Evolutionary conservation across 1,140 invertebrate genomes (phyloP).

Genomic region (Lepidurus arcticus): DNA sequence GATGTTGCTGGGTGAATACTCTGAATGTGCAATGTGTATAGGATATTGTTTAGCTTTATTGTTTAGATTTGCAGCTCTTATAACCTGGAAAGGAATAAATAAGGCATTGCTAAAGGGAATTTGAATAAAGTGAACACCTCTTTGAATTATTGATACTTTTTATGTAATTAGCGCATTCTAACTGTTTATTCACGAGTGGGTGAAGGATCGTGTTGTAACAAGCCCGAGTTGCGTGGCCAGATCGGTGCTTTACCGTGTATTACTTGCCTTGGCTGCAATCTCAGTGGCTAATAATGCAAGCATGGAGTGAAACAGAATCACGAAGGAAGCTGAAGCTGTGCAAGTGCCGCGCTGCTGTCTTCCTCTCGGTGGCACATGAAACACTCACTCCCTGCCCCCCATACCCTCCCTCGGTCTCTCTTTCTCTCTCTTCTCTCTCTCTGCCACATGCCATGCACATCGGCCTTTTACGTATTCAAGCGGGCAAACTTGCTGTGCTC

Average conservation of each 20-base stretch:
- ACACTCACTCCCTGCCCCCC: not conserved
- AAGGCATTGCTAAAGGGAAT: too few species aligned
- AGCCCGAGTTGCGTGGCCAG: not conserved
- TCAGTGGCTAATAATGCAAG: not conserved
- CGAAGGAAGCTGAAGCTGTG: not conserved
- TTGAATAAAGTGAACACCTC: not conserved
- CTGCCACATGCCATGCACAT: constrained; percentile 14
- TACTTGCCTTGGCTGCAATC: not conserved
- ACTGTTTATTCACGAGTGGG: not conserved
- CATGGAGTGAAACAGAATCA: not conserved
- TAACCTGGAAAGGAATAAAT: too few species aligned
- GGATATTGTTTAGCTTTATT: too few species aligned
- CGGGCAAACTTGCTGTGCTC: constrained; percentile 17
- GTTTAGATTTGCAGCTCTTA: too few species aligned
- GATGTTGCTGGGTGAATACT: too few species aligned
- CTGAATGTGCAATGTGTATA: too few species aligned
- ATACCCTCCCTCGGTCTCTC: not conserved
- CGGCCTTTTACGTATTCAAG: constrained; percentile 18
- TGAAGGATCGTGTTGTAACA: not conserved
- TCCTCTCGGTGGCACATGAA: not conserved
- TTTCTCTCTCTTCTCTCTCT: not conserved
- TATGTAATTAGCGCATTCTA: not conserved
- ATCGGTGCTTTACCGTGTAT: not conserved
- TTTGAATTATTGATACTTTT: not conserved
- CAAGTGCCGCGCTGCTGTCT: not conserved